Base-by-base conservation (phyloP, 1,140 invertebrate genomes). In the Homalodisca vitripennis region DNA sequence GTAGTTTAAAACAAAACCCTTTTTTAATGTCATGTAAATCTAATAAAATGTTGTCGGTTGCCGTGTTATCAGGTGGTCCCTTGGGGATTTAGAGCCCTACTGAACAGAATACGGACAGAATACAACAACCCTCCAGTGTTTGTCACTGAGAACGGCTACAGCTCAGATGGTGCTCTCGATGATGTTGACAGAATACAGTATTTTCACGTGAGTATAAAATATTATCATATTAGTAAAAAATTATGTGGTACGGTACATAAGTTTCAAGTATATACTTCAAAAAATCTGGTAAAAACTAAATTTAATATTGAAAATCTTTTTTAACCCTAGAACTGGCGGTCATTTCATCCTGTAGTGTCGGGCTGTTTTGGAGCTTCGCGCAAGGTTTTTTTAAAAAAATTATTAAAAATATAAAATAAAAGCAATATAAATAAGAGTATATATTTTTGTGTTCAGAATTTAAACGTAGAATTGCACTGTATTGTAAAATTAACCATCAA, bases 121-220 rank as follows among this genome's bases (percentile, higher is more conserved):
- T 92, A 89, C 73, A 77, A 83, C 53, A 86, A 88, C 76, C 82
- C 85, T 0, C 73, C 79, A n/a, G 79, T 91, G 1, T 79, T 87
- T 6, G 80, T 93, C 1, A 88, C 88, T 0, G 91, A 92, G 82
- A 92, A 92, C 75, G 91, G 91, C 24, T 84, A 77, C 78, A 82
- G 79, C 64, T 83, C 82, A 78, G 76, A 76, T 57, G 80, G 79
- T 0, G 82, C 83, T 3, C 53, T 86, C 1, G 69, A 84, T 26
- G 88, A 91, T 73, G 24, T 71, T 0, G 78, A 79, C 6, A 78
- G 87, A 64, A 78, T 87, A 12, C 65, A 79, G 29, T 88, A 82
- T 51, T 81, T 78, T 67, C 68, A 66, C n/a, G 71, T 76, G 71
- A 71, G 70, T 69, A 24, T 46, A 46, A 26, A 17, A 32, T 67